Conservation (phyloP, 2,113 vertebrate species). For the Zosterops pallidus region DNA sequence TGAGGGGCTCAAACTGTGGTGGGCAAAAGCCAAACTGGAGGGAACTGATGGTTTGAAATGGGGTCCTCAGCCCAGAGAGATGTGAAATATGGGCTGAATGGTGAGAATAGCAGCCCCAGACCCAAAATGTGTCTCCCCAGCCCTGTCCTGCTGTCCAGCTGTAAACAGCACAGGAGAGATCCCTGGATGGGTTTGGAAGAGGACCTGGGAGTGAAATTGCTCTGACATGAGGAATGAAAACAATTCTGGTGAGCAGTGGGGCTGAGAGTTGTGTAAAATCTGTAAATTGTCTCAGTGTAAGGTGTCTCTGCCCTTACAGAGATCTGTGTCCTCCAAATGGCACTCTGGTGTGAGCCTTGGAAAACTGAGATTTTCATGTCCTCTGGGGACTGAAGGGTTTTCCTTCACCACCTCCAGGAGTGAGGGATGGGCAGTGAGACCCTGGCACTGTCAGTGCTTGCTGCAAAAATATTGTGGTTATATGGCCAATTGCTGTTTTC, state of each 20-base stretch:
- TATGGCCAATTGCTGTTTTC: fast-evolving
- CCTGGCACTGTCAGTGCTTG: background rate
- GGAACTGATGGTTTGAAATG: background rate
- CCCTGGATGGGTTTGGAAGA: background rate
- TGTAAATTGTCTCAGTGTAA: background rate
- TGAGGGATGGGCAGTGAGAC: background rate
- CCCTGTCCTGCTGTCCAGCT: background rate
- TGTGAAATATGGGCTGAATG: fast-evolving
- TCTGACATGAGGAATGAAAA: background rate
- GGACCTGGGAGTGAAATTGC: background rate
- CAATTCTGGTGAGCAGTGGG: background rate
- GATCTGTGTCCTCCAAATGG: background rate
- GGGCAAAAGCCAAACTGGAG: background rate
- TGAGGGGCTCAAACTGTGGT: background rate
- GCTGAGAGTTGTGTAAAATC: background rate
- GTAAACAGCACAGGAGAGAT: background rate
- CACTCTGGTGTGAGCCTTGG: background rate
- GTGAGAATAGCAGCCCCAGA: background rate
- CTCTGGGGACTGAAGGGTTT: background rate
- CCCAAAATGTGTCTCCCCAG: background rate
- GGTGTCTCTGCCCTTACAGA: background rate
- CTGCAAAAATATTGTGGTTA: background rate
- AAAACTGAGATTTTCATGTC: fast-evolving
- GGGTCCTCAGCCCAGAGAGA: background rate
- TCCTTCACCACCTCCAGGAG: background rate